A percentile compares a stretch with the other conserved stretches of the same genome.
Evolutionary conservation across 2,113 vertebrate genomes (phyloP).

Genomic region (Fulica atra): DNA sequence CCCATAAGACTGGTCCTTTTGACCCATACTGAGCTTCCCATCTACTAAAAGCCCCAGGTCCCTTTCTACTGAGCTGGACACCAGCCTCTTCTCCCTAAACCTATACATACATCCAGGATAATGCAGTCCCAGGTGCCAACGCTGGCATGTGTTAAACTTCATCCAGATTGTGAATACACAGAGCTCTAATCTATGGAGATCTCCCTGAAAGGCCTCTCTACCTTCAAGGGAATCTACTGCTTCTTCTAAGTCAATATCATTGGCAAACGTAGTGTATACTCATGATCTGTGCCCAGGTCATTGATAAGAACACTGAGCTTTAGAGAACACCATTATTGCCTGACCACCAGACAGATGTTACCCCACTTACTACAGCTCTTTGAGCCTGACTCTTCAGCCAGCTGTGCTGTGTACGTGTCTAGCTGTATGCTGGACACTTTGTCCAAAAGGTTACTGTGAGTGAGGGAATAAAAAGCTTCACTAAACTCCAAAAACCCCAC

Average conservation of each 20-base stretch:
- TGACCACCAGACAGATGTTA: neutral
- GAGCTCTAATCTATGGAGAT: neutral
- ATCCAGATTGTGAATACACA: neutral
- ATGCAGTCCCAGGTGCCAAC: neutral
- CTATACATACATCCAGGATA: rapidly evolving
- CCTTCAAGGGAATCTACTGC: neutral
- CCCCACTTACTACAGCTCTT: too few relatives aligned
- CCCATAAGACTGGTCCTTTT: neutral
- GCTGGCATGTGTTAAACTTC: neutral
- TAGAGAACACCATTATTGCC: neutral
- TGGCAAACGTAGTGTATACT: neutral
- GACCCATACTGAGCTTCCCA: neutral
- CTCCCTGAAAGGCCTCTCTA: neutral
- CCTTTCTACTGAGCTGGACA: neutral
- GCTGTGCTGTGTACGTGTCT: rapidly evolving
- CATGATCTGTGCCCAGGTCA: neutral
- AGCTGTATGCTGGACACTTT: neutral
- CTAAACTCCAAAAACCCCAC: neutral
- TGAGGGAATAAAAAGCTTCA: neutral
- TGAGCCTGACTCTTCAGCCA: neutral
- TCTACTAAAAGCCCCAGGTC: neutral
- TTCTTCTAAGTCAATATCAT: neutral
- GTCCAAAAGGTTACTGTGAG: neutral
- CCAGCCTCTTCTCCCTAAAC: neutral
- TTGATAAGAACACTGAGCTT: neutral